Evolutionary conservation across 92 coral and sea anemone species (phyloP).

Genomic region (Umimayanthus kanabou): DNA sequence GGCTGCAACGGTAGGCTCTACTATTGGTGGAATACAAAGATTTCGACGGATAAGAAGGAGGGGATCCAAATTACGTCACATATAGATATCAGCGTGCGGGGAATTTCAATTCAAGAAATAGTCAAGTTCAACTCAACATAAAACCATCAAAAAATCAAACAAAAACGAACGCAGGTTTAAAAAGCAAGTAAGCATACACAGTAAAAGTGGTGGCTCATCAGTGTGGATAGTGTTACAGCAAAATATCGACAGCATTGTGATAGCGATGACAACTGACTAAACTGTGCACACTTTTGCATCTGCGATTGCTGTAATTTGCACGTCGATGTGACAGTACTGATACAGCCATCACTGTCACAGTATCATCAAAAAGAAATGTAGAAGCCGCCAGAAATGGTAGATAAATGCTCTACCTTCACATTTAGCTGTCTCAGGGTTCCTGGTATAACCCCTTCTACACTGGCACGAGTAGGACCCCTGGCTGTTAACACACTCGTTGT

Average conservation of each 20-base stretch:
- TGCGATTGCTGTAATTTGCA: neutral
- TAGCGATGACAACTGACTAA: neutral
- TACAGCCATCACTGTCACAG: no score
- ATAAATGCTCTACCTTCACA: constrained; percentile 25
- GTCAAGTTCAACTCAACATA: neutral
- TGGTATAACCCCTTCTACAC: constrained; percentile 4
- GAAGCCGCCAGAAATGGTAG: neutral
- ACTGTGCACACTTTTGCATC: neutral
- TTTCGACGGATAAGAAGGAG: no score
- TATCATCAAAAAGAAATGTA: no score
- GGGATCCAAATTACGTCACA: no score
- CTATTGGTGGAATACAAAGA: no score
- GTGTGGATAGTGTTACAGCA: no score
- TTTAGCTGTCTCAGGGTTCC: neutral
- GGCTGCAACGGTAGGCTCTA: no score
- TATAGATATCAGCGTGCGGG: no score
- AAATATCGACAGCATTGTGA: neutral
- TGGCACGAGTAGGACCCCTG: constrained; percentile 32
- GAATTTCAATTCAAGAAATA: no score
- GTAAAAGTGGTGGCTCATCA: neutral
- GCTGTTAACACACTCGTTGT: constrained; percentile 24
- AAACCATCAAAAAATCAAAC: neutral
- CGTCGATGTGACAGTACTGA: neutral
- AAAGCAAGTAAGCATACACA: neutral
- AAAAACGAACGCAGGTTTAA: neutral